Evolutionary conservation across 2,888 invertebrate species (phyloP), one percentile per base, ranked within the genome.

Genomic region (Eurytoma adleriae): DNA sequence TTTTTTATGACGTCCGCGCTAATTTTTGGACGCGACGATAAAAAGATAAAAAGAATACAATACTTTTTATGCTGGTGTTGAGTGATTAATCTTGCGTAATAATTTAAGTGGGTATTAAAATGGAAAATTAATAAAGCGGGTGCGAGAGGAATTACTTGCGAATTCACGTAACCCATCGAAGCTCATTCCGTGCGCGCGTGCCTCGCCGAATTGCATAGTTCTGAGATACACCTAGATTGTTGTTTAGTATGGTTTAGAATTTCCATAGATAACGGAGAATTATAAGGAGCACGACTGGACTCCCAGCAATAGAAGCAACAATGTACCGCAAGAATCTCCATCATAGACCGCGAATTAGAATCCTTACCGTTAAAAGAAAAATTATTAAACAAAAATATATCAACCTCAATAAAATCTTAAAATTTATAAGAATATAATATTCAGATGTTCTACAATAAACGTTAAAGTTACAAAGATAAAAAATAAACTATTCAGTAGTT

Each of bases 261-360:
- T 89, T 89, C 89, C 89, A 89, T 89, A 89, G 89, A 89, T 89
- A 89, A 89, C 88, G 86, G 88, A 88, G 89, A 89, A 89, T 89
- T 89, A 89, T 88, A 87, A 89, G 86, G 84, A 85, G 70, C 77
- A 48, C 68, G 66, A 40, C 52, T 61, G 50, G 67, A n/a, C 16
- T 52, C 12, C 18, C 14, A 24, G 81, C 82, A 79, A 30, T 27
- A 68, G 10, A 12, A 40, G 61, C 16, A 10, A 24, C 7, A 52
- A 20, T 48, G 48, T 48, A 56, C 18, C 66, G 30, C 59, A 14
- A 71, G 67, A 54, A 66, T 61, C 67, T 57, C 48, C 57, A 52
- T 54, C 56, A 40, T 62, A 24, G 14, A 18, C 20, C 5, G 14
- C 73, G 20, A 59, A 40, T 27, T 27, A 7, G 52, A 54, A 72